Conservation (phyloP, 2,797 vertebrate species). For the Gymnoscopelus braueri region DNA sequence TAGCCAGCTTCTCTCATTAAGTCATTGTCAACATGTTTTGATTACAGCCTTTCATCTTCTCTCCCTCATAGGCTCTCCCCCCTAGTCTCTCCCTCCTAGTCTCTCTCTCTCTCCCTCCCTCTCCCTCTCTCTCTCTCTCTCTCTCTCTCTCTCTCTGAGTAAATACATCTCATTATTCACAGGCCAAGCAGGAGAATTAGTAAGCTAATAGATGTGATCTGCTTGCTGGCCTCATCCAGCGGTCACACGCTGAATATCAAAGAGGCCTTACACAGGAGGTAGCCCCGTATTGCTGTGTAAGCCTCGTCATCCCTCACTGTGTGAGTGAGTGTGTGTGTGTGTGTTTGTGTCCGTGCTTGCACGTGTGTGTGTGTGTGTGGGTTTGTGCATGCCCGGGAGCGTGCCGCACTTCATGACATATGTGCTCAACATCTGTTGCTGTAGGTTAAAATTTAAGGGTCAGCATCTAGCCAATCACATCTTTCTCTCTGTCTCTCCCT, state of each 20-base stretch:
- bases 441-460: constrained; percentile 27
- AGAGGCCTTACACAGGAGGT: constrained; percentile 52
- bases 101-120: not conserved
- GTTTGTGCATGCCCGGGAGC: not conserved
- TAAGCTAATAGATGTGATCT: constrained; percentile 78
- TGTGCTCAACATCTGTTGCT: constrained; percentile 52
- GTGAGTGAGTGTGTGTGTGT: constrained; percentile 13
- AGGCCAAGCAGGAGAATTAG: constrained; percentile 77
- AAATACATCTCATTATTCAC: constrained; percentile 76
- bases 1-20: constrained; percentile 64
- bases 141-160: constrained; percentile 39
- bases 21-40: constrained; percentile 70
- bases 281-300: constrained; percentile 44
- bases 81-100: not conserved
- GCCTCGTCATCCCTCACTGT: constrained; percentile 41
- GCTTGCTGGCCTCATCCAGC: constrained; percentile 71
- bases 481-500: not conserved
- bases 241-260: constrained; percentile 72
- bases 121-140: not conserved
- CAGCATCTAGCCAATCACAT: constrained; percentile 17
- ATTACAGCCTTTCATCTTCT: constrained; percentile 45
- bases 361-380: constrained; percentile 19
- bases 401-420: constrained; percentile 14
- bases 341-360: constrained; percentile 6
- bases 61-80: not conserved